Conservation (phyloP, 2,888 invertebrate genomes). For the Agrenia bidenticulata region DNA sequence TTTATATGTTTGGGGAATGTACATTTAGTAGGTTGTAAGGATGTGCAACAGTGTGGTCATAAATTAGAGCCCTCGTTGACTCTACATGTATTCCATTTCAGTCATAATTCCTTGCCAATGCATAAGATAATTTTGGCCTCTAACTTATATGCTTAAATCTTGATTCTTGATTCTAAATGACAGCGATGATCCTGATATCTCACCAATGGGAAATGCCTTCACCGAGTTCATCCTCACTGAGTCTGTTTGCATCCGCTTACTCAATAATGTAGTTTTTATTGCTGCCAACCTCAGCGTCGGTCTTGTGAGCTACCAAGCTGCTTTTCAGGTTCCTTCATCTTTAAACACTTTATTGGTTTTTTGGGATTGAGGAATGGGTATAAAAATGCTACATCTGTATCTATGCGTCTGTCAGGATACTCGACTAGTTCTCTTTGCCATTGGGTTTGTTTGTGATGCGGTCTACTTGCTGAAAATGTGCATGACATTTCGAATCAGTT, state of each 20-base stretch:
- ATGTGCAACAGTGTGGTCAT: slow-evolving; percentile 24
- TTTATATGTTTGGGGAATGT: too few species aligned
- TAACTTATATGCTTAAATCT: not conserved
- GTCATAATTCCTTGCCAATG: slow-evolving; percentile 18
- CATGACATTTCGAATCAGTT: slow-evolving; percentile 30
- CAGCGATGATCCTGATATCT: not conserved
- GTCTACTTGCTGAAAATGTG: slow-evolving; percentile 25
- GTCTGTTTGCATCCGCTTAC: not conserved
- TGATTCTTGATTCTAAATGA: not conserved
- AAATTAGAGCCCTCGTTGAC: slow-evolving; percentile 20
- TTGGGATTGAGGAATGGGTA: not conserved
- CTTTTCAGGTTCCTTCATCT: slow-evolving; percentile 6
- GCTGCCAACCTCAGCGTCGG: not conserved
- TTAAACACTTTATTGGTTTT: not conserved
- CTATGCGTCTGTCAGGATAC: not conserved
- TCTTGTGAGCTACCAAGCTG: slow-evolving; percentile 13
- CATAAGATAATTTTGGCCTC: slow-evolving; percentile 21
- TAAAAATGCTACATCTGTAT: not conserved
- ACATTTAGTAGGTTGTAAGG: too few species aligned
- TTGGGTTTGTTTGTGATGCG: slow-evolving; percentile 25
- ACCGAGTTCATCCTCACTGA: not conserved
- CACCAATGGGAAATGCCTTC: not conserved
- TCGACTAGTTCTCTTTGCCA: slow-evolving; percentile 3
- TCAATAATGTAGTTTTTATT: not conserved
- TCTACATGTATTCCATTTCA: slow-evolving; percentile 18